phyloP scores from a whole-genome alignment of 1,140 invertebrate species.

The Cryptotermes secundus region DNA sequence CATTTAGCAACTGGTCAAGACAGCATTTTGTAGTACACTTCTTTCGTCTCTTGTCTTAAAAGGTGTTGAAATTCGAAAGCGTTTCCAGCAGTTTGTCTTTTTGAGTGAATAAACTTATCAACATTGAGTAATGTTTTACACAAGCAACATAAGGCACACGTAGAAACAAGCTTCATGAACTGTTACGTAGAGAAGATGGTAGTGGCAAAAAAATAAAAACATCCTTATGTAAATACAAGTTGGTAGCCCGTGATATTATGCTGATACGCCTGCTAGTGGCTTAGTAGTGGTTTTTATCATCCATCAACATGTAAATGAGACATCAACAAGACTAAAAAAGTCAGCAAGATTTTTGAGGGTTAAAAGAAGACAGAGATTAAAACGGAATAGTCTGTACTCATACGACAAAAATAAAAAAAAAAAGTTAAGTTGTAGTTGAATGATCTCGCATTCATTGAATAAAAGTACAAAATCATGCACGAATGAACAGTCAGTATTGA shows the following conservation, averaged over 20 bases:
- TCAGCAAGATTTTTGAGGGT: constrained; percentile 16
- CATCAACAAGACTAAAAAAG: constrained; percentile 20
- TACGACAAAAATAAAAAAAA: not conserved
- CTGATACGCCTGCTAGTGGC: constrained; percentile 13
- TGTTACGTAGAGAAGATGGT: not conserved
- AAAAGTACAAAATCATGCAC: not conserved
- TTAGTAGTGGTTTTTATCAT: constrained; percentile 13
- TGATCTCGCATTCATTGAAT: not conserved
- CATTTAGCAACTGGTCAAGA: no score
- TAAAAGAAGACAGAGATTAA: not conserved
- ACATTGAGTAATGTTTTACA: not conserved
- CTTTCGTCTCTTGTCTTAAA: not conserved
- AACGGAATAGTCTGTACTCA: not conserved
- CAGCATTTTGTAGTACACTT: no score
- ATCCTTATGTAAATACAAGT: constrained; percentile 14
- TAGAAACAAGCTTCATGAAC: not conserved
- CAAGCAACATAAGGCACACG: not conserved
- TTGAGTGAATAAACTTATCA: not conserved
- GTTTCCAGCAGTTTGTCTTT: not conserved
- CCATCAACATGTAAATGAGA: constrained; percentile 16
- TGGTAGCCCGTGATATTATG: not conserved
- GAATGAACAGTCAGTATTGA: not conserved
- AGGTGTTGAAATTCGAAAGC: not conserved
- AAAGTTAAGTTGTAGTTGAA: not conserved
- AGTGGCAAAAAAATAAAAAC: not conserved